Evolutionary conservation across 2,113 vertebrate genomes (phyloP).

Genomic region (Corynorhinus townsendii): DNA sequence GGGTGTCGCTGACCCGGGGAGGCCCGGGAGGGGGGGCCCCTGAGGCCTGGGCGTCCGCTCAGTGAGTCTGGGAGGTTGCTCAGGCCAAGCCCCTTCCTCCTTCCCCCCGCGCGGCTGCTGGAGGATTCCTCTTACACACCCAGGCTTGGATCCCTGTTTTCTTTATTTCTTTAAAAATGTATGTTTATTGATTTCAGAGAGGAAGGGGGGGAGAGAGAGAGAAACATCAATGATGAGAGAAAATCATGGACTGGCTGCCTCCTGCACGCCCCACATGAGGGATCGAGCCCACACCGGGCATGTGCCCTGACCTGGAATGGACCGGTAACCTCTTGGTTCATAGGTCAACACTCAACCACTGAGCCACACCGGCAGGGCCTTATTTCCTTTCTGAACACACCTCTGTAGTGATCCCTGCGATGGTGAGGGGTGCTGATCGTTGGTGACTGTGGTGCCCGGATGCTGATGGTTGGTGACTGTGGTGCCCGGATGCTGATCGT

Average conservation of each 20-base stretch:
- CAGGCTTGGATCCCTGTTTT: background rate
- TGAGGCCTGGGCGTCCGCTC: background rate
- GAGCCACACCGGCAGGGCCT: no score
- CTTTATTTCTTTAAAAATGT: background rate
- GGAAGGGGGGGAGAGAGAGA: no score
- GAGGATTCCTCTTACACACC: constrained; percentile 54
- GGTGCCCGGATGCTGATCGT: background rate
- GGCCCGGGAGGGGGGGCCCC: no score
- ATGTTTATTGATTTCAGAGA: no score
- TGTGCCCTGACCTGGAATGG: no score
- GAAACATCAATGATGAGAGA: no score
- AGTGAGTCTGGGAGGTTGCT: background rate
- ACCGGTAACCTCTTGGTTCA: no score
- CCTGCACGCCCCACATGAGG: no score
- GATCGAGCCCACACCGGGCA: no score
- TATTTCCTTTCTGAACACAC: constrained; percentile 4
- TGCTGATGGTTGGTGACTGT: constrained; percentile 29
- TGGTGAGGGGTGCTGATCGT: background rate
- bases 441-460: background rate
- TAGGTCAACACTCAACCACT: no score
- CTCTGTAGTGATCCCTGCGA: constrained; percentile 27
- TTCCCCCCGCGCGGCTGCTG: background rate
- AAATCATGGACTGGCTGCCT: no score
- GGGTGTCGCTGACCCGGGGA: no score
- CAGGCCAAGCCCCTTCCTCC: background rate